A percentile compares a stretch with the other conserved stretches of the same genome.
Evolutionary conservation across 2,888 invertebrate species (phyloP).

Genomic region (Prostheceraeus crozeri): DNA sequence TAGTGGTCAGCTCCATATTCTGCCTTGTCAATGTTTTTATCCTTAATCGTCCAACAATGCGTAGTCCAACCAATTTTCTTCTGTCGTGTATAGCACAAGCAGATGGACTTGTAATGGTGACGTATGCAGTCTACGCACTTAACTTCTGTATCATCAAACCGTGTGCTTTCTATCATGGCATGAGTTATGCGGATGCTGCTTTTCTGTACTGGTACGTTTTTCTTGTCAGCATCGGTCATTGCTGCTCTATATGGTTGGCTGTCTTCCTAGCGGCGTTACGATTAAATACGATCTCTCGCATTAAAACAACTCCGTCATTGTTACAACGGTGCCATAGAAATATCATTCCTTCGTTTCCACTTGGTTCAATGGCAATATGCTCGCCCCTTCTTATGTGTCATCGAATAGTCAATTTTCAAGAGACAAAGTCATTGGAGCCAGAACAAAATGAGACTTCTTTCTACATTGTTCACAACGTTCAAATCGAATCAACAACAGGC

Average conservation of each 20-base stretch:
- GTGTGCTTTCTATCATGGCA: constrained; percentile 18
- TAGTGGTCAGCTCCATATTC: no score
- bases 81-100: neutral
- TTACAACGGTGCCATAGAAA: neutral
- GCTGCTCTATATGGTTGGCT: constrained; percentile 9
- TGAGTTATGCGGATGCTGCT: neutral
- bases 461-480: constrained; percentile 23
- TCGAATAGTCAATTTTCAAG: no score
- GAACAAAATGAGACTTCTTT: neutral
- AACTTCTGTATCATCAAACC: constrained; percentile 2
- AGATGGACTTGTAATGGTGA: constrained; percentile 5
- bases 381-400: no score
- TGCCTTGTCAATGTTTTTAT: constrained; percentile 5
- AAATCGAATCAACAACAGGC: no score
- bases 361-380: no score
- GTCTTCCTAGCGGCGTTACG: constrained; percentile 3
- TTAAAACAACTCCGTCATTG: no score
- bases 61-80: constrained; percentile 4
- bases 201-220: constrained; percentile 15
- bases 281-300: no score
- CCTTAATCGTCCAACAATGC: constrained; percentile 3
- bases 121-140: neutral
- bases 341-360: no score
- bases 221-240: constrained; percentile 7
- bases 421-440: neutral